Conservation (phyloP, 2,113 vertebrate genomes). For the Calypte anna region DNA sequence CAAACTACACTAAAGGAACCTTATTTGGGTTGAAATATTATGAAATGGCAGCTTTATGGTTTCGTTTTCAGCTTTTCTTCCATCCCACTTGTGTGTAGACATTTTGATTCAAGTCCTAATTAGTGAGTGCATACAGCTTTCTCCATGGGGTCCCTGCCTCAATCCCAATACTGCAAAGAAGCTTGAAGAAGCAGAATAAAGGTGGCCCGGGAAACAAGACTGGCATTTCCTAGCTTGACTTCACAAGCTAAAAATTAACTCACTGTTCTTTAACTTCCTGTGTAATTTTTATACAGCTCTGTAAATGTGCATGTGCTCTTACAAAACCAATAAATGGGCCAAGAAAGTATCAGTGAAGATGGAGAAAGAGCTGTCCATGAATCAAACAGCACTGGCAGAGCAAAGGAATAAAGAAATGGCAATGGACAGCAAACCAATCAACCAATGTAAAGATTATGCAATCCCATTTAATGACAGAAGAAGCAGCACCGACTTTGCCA, state of each 20-base stretch:
- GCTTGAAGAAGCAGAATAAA: not conserved
- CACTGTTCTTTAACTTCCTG: constrained; percentile 24
- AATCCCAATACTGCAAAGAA: constrained; percentile 2
- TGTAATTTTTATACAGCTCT: not conserved
- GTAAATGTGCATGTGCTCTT: not conserved
- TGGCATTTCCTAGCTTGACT: constrained; percentile 30
- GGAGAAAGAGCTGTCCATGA: constrained; percentile 14
- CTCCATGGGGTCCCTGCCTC: constrained; percentile 8
- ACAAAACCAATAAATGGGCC: not conserved
- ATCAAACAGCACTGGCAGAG: not conserved
- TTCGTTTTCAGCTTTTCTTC: constrained; percentile 33
- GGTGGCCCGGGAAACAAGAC: not conserved
- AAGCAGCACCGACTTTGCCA: constrained; percentile 12
- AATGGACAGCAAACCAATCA: not conserved
- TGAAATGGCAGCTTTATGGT: constrained; percentile 11
- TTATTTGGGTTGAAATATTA: constrained; percentile 8
- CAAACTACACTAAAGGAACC: not conserved
- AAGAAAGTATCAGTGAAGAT: constrained; percentile 17
- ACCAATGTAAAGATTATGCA: not conserved
- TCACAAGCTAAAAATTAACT: constrained; percentile 14
- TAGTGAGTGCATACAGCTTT: not conserved
- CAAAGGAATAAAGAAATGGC: not conserved
- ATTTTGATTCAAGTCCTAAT: constrained; percentile 41
- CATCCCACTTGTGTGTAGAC: constrained; percentile 9
- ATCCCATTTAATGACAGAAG: not conserved